Evolutionary conservation across 2,113 vertebrate genomes (phyloP).

Genomic region (Phaethon lepturus): DNA sequence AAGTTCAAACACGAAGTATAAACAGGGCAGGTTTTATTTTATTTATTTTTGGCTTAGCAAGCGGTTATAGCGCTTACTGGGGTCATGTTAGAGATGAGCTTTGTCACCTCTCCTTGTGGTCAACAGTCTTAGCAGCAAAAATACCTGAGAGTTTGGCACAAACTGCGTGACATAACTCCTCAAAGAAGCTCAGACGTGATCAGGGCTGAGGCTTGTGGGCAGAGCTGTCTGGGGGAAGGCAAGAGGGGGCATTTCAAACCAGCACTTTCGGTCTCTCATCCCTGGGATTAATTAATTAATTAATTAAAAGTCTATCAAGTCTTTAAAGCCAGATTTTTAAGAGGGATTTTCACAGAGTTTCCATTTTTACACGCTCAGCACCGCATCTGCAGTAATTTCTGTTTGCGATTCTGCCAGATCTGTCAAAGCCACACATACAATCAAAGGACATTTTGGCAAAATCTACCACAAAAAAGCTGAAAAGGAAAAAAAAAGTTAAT

Average conservation of each 20-base stretch:
- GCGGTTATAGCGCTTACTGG: not conserved
- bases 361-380: not conserved
- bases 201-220: not conserved
- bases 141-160: not conserved
- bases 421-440: not conserved
- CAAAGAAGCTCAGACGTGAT: not conserved
- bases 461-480: not conserved
- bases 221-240: not conserved
- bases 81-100: not conserved
- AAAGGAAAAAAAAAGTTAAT: not conserved
- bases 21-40: not conserved
- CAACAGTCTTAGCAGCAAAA: not conserved
- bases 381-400: not conserved
- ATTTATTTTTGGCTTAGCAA: not conserved
- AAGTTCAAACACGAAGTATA: not conserved
- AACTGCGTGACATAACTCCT: accelerated
- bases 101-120: not conserved
- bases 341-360: not conserved
- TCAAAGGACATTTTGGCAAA: constrained; percentile 7
- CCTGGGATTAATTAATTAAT: not conserved
- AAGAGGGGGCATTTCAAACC: not conserved
- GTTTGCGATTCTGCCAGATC: not conserved
- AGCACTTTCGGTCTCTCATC: not conserved
- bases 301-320: not conserved
- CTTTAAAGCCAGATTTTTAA: not conserved